A percentile compares a stretch with the other conserved stretches of the same genome.
Evolutionary conservation across 92 coral and sea anemone species (phyloP).

Genomic region (Zoanthus sansibaricus): DNA sequence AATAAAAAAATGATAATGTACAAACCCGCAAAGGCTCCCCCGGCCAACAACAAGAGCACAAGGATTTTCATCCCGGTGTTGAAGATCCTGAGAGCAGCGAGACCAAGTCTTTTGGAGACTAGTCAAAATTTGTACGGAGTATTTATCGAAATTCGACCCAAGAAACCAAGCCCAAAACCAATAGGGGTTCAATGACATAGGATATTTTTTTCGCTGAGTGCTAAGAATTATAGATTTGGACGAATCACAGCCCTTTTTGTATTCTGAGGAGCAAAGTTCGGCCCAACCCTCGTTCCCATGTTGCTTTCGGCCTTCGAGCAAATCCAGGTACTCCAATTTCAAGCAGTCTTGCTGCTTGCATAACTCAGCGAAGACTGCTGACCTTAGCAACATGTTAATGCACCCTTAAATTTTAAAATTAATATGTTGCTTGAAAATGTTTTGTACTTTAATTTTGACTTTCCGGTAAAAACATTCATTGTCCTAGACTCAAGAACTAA

Average conservation of each 20-base stretch:
- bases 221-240: not conserved
- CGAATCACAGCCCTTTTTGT: not conserved
- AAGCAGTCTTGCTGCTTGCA: not conserved
- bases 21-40: conserved; percentile 97
- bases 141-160: conserved; percentile 35
- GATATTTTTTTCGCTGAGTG: not conserved
- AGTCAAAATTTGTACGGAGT: not conserved
- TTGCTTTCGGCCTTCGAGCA: too few relatives aligned
- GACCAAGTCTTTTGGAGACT: not conserved
- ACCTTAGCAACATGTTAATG: not conserved
- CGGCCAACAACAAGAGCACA: conserved; percentile 92
- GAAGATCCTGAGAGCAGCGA: conserved; percentile 37
- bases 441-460: not conserved
- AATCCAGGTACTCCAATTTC: not conserved
- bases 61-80: conserved; percentile 67
- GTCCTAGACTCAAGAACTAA: not conserved
- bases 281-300: too few relatives aligned
- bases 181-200: conserved; percentile 25
- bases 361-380: not conserved
- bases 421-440: not conserved
- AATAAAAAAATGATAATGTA: conserved; percentile 10
- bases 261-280: conserved; percentile 40
- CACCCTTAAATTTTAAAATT: not conserved
- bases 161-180: conserved; percentile 26
- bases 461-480: not conserved